Percentiles rank a stretch among this genome's conserved stretches.
These are phyloP conservation scores for Drosophila kurseongensis DNA, from an alignment of 1,140 invertebrate genomes.

Conservation along the genomic window DNA sequence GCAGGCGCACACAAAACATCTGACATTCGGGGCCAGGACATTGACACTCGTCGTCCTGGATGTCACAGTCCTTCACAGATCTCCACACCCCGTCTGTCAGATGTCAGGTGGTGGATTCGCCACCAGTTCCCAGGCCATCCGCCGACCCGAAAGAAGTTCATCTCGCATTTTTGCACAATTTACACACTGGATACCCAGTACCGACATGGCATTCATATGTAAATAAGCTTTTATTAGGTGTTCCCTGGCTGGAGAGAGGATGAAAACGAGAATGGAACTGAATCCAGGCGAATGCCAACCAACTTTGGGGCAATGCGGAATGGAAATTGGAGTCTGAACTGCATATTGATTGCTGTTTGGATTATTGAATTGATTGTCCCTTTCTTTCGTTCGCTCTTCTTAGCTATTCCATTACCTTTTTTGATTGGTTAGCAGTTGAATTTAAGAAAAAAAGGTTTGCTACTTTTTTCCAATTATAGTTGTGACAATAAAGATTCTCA, in stretches of 20 bases:
- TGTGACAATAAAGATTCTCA: too few species aligned
- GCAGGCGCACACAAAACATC: conserved; percentile 25
- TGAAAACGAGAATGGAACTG: conserved; percentile 6
- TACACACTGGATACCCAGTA: conserved; percentile 49
- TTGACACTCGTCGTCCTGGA: conserved; percentile 54
- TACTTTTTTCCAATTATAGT: not conserved
- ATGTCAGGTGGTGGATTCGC: conserved; percentile 19
- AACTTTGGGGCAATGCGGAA: conserved; percentile 16
- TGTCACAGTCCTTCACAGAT: conserved; percentile 6
- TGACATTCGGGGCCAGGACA: conserved; percentile 18
- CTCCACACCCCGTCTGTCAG: conserved; percentile 20
- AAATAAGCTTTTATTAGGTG: conserved; percentile 48
- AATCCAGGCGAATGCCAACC: conserved; percentile 4
- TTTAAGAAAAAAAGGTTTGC: not conserved
- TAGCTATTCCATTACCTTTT: not conserved
- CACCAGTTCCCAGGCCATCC: conserved; percentile 11
- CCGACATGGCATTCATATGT: conserved; percentile 30
- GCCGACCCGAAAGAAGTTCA: conserved; percentile 11
- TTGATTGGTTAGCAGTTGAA: not conserved
- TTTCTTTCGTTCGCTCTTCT: conserved; percentile 4
- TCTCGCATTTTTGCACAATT: conserved; percentile 67
- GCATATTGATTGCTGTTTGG: conserved; percentile 44
- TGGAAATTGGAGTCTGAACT: conserved; percentile 44
- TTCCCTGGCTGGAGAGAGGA: conserved; percentile 6
- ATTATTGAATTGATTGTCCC: conserved; percentile 37